Evolutionary conservation across 2,888 invertebrate genomes (phyloP).

Genomic region (Rhagonycha lutea): DNA sequence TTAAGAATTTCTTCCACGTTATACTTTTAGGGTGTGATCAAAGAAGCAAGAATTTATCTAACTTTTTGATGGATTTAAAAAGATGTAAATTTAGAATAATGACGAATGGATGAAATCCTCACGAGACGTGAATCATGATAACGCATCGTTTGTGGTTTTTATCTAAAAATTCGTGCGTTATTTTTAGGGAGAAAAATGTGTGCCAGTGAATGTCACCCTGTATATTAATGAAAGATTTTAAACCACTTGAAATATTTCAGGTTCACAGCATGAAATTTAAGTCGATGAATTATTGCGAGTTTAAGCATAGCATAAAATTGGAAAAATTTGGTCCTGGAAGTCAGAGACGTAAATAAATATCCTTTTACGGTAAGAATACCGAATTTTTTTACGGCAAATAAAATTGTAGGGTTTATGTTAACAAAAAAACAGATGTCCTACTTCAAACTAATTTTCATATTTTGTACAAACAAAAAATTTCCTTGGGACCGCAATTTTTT

Average conservation of each 20-base stretch:
- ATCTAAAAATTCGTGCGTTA: not conserved
- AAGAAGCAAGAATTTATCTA: not conserved
- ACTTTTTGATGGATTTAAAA: not conserved
- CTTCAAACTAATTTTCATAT: not conserved
- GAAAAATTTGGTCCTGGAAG: not conserved
- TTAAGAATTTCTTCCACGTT: not conserved
- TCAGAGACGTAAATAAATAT: not conserved
- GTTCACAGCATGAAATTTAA: not conserved
- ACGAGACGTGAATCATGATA: not conserved
- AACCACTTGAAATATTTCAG: not conserved
- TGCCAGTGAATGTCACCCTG: not conserved
- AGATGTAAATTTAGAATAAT: not conserved
- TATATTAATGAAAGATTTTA: not conserved
- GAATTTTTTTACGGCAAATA: too few species aligned
- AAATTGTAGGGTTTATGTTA: not conserved
- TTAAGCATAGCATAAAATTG: not conserved
- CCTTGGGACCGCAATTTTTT: not conserved
- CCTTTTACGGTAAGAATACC: not conserved
- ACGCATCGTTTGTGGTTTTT: not conserved
- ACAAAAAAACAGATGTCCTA: not conserved
- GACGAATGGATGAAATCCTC: not conserved
- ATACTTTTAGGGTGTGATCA: not conserved
- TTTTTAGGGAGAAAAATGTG: not conserved
- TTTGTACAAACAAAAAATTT: not conserved
- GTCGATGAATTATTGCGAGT: not conserved